Evolutionary conservation across 2,113 vertebrate genomes (phyloP), one percentile per base, ranked within the genome.

Genomic region (Ciconia maguari): DNA sequence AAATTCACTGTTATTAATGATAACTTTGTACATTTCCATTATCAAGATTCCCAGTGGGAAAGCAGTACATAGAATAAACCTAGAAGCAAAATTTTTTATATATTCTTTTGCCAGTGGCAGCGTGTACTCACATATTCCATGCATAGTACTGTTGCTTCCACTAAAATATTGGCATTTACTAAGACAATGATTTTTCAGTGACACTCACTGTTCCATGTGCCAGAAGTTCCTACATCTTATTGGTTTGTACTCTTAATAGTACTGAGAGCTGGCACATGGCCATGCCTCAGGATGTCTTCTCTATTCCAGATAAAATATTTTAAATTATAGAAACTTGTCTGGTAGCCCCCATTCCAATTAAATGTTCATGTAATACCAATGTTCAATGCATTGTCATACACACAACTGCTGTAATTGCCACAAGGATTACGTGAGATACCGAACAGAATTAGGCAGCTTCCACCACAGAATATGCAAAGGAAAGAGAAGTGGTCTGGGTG

Each of bases 1-100:
- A 91, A 96, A 92, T 77, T 87, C 81, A 46, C 70, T 42, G 26
- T 76, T 96, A 89, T 70, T 91, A 93, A 94, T 84, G 79, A 89
- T 49, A 96, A 87, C 70, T 96, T 89, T 79, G 62, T 85, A 76
- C 74, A 89, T 79, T 94, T 79, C 75, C 91, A 89, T 94, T 94
- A 95, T 64, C 65, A 85, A 91, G 55, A 82, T 83, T 95, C 77
- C 66, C 80, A 89, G 3, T 21, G 51, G 80, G 58, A 85, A 91
- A 79, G 71, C 16, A 49, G 57, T 46, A 87, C 0, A 1, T 29
- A 89, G 34, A 92, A 79, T 54, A 89, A 87, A 93, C 57, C 77
- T 77, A 72, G 46, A 95, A 54, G 70, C 32, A 82, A 79, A 41
- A 54, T 29, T 44, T 61, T 10, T 16, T 11, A 36, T 15, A n/a